A percentile compares a stretch with the other conserved stretches of the same genome.
Evolutionary conservation across 1,140 invertebrate genomes (phyloP).

Genomic region (Papilio machaon): DNA sequence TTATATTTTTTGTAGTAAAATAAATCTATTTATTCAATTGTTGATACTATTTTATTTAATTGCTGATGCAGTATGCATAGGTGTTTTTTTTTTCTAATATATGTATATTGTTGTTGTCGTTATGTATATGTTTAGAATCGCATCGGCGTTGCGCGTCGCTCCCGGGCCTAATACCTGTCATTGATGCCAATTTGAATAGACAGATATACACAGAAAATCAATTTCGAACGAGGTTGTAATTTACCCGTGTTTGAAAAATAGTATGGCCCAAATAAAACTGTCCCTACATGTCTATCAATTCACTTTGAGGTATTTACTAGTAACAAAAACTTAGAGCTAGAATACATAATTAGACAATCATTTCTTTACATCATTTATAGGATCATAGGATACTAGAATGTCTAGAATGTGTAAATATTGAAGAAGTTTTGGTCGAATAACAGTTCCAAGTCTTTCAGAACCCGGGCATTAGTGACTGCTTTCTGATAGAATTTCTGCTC

Average conservation of each 20-base stretch:
- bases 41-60: not conserved
- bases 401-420: too few species aligned
- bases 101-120: slow-evolving; percentile 44
- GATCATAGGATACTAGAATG: too few species aligned
- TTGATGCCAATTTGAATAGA: slow-evolving; percentile 39
- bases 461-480: not conserved
- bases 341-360: too few species aligned
- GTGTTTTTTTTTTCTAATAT: not conserved
- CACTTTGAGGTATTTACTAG: too few species aligned
- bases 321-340: too few species aligned
- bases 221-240: not conserved
- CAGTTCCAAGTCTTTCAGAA: not conserved
- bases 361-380: too few species aligned
- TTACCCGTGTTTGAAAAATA: not conserved
- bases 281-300: not conserved
- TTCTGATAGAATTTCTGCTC: slow-evolving; percentile 48
- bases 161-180: slow-evolving; percentile 27
- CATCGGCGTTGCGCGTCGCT: slow-evolving; percentile 16
- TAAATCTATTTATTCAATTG: not conserved
- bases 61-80: not conserved
- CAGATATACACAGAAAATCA: slow-evolving; percentile 24
- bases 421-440: too few species aligned
- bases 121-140: slow-evolving; percentile 45
- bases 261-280: not conserved
- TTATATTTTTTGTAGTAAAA: not conserved